Evolutionary conservation across 2,888 invertebrate species (phyloP), one percentile per base, ranked within the genome.

Genomic region (Pocota personata): DNA sequence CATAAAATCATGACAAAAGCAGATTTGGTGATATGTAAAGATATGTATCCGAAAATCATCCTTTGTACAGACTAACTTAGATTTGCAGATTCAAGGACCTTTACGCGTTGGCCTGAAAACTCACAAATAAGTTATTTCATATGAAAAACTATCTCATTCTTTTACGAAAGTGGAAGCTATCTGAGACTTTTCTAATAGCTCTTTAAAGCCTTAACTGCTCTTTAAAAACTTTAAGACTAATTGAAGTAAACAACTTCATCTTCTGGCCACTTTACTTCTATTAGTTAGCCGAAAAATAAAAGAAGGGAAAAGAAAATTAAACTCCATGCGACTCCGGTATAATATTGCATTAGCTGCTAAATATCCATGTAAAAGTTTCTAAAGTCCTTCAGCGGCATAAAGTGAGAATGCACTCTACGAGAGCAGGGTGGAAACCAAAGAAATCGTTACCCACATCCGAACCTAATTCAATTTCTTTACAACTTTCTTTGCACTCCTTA

Each of bases 401-500:
- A 52, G 57, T 27, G 19, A 58, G 40, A 64, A 64, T 43, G 50
- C 60, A 67, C 60, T 73, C 24, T 48, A 21, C 32, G 16, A 5
- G 8, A 19, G 27, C 62, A 52, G 19, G 32, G 21, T 48, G 32
- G 60, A 4, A 58, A 16, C 58, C 58, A 66, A 60, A 58, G 30
- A 57, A 71, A 64, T 73, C 66, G 67, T 73, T 69, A 58, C 66
- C 71, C 43, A 79, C 75, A 71, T 76, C 64, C 69, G 64, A 58
- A 80, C 66, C 72, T 86, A 76, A 86, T 86, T 82, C 80, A 86
- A 86, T 86, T 82, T 86, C 86, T 77, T 82, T 82, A 82, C 80
- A 77, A 82, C 82, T 82, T 86, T 86, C 72, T 67, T 77, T 67
- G 48, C 16, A 58, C n/a, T 57, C 50, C 43, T 57, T 43, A 16